These are phyloP conservation scores for Tetramorium alpestre DNA, from an alignment of 1,140 invertebrate genomes.

Conservation along the genomic window DNA sequence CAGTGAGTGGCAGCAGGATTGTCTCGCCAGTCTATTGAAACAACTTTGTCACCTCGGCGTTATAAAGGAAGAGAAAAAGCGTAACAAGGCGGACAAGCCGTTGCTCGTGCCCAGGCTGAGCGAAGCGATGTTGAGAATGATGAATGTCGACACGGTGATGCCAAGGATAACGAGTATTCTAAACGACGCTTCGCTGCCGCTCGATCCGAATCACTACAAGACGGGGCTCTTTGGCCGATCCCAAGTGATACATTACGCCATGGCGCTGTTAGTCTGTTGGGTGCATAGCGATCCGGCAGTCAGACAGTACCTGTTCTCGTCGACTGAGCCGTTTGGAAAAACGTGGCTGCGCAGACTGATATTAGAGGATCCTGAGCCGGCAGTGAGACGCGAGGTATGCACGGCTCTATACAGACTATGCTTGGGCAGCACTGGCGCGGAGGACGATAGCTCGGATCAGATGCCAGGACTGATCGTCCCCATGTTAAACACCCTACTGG, in stretches of 20 bases:
- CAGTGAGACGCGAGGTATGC: constrained; percentile 95
- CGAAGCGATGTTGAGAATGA: constrained; percentile 92
- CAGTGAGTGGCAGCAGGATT: constrained; percentile 97
- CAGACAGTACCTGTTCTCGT: constrained; percentile 88
- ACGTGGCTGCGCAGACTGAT: constrained; percentile 92
- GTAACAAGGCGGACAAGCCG: constrained; percentile 87
- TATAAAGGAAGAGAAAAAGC: constrained; percentile 85
- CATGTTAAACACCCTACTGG: constrained; percentile 92
- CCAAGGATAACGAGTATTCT: constrained; percentile 94
- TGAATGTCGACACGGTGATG: constrained; percentile 93
- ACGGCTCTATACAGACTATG: constrained; percentile 95
- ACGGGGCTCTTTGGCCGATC: constrained; percentile 95
- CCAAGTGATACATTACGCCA: constrained; percentile 93
- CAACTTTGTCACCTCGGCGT: constrained; percentile 95
- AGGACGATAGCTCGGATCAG: constrained; percentile 86
- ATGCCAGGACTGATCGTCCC: constrained; percentile 89
- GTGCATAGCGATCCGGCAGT: constrained; percentile 91
- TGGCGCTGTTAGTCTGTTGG: constrained; percentile 94
- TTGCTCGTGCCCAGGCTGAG: constrained; percentile 89
- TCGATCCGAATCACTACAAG: constrained; percentile 93
- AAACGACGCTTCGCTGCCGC: constrained; percentile 92
- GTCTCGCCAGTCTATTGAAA: constrained; percentile 94
- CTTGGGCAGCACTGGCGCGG: constrained; percentile 89
- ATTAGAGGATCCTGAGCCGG: constrained; percentile 93
- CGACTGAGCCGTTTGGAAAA: constrained; percentile 87